phyloP scores from a whole-genome alignment of 2,797 vertebrate species.

The Chiroxiphia lanceolata region DNA sequence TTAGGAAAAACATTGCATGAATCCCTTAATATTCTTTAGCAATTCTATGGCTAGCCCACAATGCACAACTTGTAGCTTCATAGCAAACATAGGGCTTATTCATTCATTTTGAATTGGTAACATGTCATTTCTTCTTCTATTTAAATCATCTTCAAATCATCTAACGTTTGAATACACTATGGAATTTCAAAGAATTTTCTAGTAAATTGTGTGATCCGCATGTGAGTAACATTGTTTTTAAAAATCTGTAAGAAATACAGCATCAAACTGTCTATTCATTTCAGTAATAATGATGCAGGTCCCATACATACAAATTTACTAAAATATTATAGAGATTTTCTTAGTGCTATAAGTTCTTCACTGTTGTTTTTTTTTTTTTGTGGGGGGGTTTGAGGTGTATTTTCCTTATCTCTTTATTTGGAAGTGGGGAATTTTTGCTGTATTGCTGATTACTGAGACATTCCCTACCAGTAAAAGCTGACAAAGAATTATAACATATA shows the following conservation, averaged over 20 bases:
- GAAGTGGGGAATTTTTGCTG: not conserved
- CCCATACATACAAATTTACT: not conserved
- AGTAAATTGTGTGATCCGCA: not conserved
- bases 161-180: not conserved
- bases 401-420: not conserved
- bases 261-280: not conserved
- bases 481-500: not conserved
- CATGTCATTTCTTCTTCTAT: not conserved
- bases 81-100: not conserved
- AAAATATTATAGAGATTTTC: not conserved
- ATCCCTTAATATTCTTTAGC: not conserved
- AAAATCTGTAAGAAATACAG: not conserved
- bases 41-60: not conserved
- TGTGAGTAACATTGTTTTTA: not conserved
- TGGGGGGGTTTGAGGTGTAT: not conserved
- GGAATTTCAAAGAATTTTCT: not conserved
- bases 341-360: not conserved
- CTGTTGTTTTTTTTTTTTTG: too few species aligned
- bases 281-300: not conserved
- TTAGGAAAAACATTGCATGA: not conserved
- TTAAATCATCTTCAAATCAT: conserved; percentile 22
- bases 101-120: not conserved
- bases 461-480: not conserved
- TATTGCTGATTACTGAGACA: not conserved
- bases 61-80: not conserved